Conservation (phyloP, 2,888 invertebrate species). For the Scaptodrosophila latifasciaeformis region DNA sequence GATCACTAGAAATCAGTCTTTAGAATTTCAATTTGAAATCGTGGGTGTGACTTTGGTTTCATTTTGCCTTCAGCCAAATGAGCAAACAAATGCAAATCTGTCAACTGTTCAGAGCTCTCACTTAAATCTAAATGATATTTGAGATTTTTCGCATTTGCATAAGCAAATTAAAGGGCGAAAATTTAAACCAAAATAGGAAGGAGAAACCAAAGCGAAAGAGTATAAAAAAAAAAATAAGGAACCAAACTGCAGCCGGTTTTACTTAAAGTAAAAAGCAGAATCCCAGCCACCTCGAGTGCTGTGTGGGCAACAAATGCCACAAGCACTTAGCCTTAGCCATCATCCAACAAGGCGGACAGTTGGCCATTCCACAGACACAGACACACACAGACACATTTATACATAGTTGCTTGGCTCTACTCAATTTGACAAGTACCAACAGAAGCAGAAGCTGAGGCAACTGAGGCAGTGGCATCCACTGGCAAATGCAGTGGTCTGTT, state of each 20-base stretch:
- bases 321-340: conserved; percentile 42
- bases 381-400: neutral
- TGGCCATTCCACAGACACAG: conserved; percentile 17
- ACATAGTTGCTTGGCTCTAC: conserved; percentile 25
- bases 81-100: conserved; percentile 22
- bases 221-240: neutral
- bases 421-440: conserved; percentile 49
- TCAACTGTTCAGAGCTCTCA: neutral
- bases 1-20: too few species aligned
- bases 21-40: too few species aligned
- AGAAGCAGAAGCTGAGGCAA: conserved; percentile 6
- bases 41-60: conserved; percentile 37
- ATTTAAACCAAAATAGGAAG: neutral
- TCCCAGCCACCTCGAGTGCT: too few species aligned
- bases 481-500: conserved; percentile 16
- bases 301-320: conserved; percentile 29
- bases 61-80: conserved; percentile 24
- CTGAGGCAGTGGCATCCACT: conserved; percentile 10
- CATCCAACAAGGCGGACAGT: conserved; percentile 10
- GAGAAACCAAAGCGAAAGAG: too few species aligned
- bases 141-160: conserved; percentile 12
- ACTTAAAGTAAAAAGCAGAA: too few species aligned
- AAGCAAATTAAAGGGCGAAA: conserved; percentile 18
- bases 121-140: neutral
- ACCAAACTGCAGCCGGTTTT: too few species aligned